Percentiles rank a stretch among this genome's conserved stretches.
Evolutionary conservation across 2,113 vertebrate genomes (phyloP).

Genomic region (Hippocampus barbouri): DNA sequence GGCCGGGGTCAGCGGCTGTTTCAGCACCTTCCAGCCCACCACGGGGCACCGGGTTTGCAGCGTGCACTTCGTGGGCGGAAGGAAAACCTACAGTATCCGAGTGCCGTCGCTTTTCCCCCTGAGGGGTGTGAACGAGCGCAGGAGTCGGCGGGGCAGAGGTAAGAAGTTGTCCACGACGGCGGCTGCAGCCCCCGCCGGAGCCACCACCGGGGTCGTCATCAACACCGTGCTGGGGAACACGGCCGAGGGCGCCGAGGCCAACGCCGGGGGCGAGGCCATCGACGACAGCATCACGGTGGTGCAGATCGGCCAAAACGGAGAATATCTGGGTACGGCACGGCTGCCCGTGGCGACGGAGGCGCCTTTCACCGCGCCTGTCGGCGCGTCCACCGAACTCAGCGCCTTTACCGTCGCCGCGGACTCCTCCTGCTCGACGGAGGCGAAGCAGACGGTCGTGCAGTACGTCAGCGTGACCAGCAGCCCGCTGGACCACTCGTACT

Average conservation of each 20-base stretch:
- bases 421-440: slow-evolving; percentile 47
- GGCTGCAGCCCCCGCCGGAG: slow-evolving; percentile 42
- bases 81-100: slow-evolving; percentile 91
- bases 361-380: slow-evolving; percentile 37
- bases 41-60: slow-evolving; percentile 94
- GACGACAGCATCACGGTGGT: slow-evolving; percentile 69
- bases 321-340: slow-evolving; percentile 82
- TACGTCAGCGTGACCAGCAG: slow-evolving; percentile 64
- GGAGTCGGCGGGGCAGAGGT: slow-evolving; percentile 73
- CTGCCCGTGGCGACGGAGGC: slow-evolving; percentile 72
- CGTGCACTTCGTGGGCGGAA: slow-evolving; percentile 91
- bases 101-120: slow-evolving; percentile 92
- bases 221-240: slow-evolving; percentile 52
- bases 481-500: slow-evolving; percentile 90
- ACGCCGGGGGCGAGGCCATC: slow-evolving; percentile 58
- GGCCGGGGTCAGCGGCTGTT: slow-evolving; percentile 93
- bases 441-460: slow-evolving; percentile 64
- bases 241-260: slow-evolving; percentile 61
- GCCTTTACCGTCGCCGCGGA: slow-evolving; percentile 42
- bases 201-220: slow-evolving; percentile 57
- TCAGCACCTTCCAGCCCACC: slow-evolving; percentile 96
- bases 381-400: slow-evolving; percentile 43
- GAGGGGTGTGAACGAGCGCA: slow-evolving; percentile 88
- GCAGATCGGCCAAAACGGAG: slow-evolving; percentile 71
- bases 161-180: slow-evolving; percentile 58